Percentiles rank a stretch among this genome's conserved stretches.
Conservation (phyloP, 2,113 vertebrate species). For the Phalacrocorax aristotelis region DNA sequence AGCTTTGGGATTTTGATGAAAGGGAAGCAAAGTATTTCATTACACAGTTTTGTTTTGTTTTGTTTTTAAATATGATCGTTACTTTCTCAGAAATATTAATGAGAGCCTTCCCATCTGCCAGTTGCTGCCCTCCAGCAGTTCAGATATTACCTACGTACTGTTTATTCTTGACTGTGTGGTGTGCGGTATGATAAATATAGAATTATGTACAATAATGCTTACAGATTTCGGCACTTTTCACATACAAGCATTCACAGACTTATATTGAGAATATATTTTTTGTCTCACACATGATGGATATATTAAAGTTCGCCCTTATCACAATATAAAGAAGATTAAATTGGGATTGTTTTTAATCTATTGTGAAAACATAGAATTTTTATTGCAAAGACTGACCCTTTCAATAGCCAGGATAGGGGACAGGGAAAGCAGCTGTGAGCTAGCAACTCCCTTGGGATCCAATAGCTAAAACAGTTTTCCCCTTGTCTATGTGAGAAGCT, state of each 20-base stretch:
- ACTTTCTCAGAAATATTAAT: neutral
- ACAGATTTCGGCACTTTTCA: neutral
- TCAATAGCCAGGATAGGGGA: neutral
- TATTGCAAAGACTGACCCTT: neutral
- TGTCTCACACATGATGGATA: neutral
- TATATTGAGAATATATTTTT: neutral
- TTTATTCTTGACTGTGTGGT: neutral
- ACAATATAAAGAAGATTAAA: neutral
- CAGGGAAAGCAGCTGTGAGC: neutral
- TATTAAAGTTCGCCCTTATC: neutral
- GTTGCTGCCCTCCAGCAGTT: neutral
- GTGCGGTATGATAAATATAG: neutral
- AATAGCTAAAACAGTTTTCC: neutral
- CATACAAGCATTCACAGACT: neutral
- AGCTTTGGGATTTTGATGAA: slow-evolving; percentile 8
- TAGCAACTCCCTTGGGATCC: neutral
- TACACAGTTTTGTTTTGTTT: neutral
- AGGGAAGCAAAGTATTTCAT: neutral
- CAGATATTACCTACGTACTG: neutral
- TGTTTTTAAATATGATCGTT: neutral
- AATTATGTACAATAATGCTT: neutral
- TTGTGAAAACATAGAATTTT: neutral
- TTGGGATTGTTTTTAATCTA: neutral
- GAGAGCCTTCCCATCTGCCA: neutral
- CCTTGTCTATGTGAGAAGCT: neutral